A percentile compares a stretch with the other conserved stretches of the same genome.
phyloP scores from a whole-genome alignment of 2,113 vertebrate genomes.

The Caretta caretta region DNA sequence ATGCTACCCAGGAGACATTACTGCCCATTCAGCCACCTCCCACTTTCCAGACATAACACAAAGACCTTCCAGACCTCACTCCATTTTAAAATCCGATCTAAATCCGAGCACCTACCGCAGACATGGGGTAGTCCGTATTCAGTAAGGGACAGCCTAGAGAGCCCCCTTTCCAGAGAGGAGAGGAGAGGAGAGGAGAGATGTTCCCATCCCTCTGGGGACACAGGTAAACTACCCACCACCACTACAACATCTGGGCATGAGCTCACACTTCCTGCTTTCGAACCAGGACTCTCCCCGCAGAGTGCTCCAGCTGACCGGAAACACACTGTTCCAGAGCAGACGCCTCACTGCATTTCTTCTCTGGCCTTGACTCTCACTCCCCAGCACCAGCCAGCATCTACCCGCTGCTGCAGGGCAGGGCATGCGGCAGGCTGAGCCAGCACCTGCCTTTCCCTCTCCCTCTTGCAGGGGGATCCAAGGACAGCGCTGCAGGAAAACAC shows the following conservation, averaged over 20 bases:
- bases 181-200: too few relatives aligned
- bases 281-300: background rate
- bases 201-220: background rate
- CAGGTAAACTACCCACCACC: background rate
- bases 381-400: background rate
- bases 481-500: background rate
- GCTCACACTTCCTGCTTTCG: background rate
- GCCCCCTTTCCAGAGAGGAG: background rate
- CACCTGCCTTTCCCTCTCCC: background rate
- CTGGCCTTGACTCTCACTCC: too few relatives aligned
- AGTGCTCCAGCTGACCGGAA: background rate
- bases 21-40: background rate
- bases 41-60: background rate
- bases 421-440: background rate
- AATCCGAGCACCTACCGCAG: background rate
- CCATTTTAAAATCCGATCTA: background rate
- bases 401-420: background rate
- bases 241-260: background rate
- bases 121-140: background rate
- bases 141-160: background rate
- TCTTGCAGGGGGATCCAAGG: background rate
- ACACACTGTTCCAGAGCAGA: background rate
- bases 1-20: background rate
- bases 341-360: background rate
- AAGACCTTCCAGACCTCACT: background rate